These are phyloP conservation scores for Microtus montanus DNA, from an alignment of 2,113 vertebrate genomes.

Conservation along the genomic window DNA sequence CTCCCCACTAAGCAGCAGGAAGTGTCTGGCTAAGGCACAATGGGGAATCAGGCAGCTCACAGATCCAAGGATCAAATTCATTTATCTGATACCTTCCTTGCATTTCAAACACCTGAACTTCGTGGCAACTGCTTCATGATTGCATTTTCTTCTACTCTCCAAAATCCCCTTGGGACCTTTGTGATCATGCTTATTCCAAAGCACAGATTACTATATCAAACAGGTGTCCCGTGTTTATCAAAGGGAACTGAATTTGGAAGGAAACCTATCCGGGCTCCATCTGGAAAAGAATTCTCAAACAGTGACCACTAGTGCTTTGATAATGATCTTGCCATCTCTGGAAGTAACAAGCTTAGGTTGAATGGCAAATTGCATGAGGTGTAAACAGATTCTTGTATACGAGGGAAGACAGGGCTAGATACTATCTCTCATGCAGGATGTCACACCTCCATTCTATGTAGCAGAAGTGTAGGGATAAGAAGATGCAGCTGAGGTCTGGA, in stretches of 20 bases:
- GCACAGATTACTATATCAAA: not conserved
- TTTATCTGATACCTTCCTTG: not conserved
- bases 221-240: not conserved
- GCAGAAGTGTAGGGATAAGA: not conserved
- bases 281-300: not conserved
- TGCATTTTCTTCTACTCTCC: not conserved
- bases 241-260: not conserved
- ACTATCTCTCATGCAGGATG: not conserved
- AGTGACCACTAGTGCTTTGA: not conserved
- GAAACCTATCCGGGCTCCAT: not conserved
- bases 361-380: not conserved
- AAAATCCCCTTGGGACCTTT: not conserved
- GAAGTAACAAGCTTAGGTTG: not conserved
- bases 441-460: not conserved
- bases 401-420: not conserved
- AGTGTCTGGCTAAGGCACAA: not conserved
- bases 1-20: not conserved
- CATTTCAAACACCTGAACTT: not conserved
- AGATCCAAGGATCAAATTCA: conserved; percentile 18
- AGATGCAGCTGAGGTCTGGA: not conserved
- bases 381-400: not conserved
- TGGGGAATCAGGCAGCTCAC: not conserved
- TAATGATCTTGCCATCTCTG: not conserved
- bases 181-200: not conserved
- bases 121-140: not conserved